Conservation (phyloP, 1,140 invertebrate species). For the Sycophaga agraensis region DNA sequence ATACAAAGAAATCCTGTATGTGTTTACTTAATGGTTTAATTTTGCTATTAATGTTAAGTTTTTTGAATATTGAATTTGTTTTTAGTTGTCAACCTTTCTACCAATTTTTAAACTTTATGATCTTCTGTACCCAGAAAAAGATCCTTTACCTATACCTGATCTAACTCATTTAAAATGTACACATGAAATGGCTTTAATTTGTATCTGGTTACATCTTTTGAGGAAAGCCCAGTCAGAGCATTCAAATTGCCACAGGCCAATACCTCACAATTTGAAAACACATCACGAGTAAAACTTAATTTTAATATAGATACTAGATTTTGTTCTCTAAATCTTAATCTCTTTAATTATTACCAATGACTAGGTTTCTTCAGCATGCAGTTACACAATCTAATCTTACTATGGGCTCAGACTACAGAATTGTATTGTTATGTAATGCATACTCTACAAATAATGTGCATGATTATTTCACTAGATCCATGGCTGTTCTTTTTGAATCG, state of each 20-base stretch:
- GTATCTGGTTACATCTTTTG: constrained; percentile 94
- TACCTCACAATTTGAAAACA: constrained; percentile 79
- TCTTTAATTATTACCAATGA: constrained; percentile 57
- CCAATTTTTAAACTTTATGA: constrained; percentile 91
- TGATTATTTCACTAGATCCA: constrained; percentile 80
- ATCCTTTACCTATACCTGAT: constrained; percentile 87
- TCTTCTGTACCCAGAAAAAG: constrained; percentile 88
- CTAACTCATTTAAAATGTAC: constrained; percentile 83
- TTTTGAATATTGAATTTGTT: constrained; percentile 23
- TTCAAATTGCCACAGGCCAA: constrained; percentile 73
- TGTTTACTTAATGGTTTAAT: constrained; percentile 14
- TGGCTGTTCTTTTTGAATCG: constrained; percentile 85
- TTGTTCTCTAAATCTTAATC: constrained; percentile 60
- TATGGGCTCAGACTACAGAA: constrained; percentile 82
- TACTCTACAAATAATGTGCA: constrained; percentile 92
- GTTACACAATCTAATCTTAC: constrained; percentile 68
- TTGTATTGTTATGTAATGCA: constrained; percentile 91
- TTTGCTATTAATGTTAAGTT: constrained; percentile 29
- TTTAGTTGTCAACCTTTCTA: constrained; percentile 80
- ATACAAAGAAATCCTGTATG: constrained; percentile 90
- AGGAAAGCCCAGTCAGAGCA: constrained; percentile 88
- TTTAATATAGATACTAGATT: constrained; percentile 13
- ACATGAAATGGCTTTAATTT: constrained; percentile 90
- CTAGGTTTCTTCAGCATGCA: constrained; percentile 79
- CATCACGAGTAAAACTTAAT: constrained; percentile 74